Evolutionary conservation across 2,797 vertebrate species (phyloP), one percentile per base, ranked within the genome.

Genomic region (Onychomys torridus): DNA sequence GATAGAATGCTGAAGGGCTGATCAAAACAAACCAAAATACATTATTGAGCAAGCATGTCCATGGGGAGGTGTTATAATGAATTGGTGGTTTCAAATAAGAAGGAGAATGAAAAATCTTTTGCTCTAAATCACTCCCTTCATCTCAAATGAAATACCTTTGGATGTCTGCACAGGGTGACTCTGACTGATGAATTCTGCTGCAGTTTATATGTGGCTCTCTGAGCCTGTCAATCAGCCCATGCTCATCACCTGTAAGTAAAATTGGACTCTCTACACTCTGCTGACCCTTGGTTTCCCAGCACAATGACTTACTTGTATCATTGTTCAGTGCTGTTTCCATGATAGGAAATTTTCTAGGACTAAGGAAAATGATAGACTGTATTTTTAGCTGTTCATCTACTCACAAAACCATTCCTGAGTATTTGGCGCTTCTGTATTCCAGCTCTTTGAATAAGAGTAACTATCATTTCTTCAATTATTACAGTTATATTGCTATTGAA

Each of bases 41-140:
- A 55, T 67, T 94, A 94, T 73, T 89, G 19, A 71, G 43, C 43
- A 95, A 78, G 25, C 23, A 71, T 78, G 23, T 71, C 9, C 65
- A 77, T 46, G 27, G 27, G 43, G 9, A 93, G 27, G 21, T 90
- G 40, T 34, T 86, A 1, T 49, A 67, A 83, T 27, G 34, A 79
- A 40, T n/a, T 43, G 17, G 25, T 59, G 2, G 19, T 69, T 92
- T 37, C 27, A 93, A 83, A 88, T 40, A 79, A 49, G 37, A 93
- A 96, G 46, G n/a, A 63, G 49, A 94, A 86, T 91, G 57, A 96
- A 93, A 92, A 63, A 19, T 81, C 5, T 82, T 89, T 76, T 43
- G 6, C 37, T 46, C 27, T 92, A 76, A 90, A 67, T 73, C 40
- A 93, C 82, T 9, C 7, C 40, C 25, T 94, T 95, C 63, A 61